Evolutionary conservation across 2,113 vertebrate genomes (phyloP).

Genomic region (Genyomyrus donnyi): DNA sequence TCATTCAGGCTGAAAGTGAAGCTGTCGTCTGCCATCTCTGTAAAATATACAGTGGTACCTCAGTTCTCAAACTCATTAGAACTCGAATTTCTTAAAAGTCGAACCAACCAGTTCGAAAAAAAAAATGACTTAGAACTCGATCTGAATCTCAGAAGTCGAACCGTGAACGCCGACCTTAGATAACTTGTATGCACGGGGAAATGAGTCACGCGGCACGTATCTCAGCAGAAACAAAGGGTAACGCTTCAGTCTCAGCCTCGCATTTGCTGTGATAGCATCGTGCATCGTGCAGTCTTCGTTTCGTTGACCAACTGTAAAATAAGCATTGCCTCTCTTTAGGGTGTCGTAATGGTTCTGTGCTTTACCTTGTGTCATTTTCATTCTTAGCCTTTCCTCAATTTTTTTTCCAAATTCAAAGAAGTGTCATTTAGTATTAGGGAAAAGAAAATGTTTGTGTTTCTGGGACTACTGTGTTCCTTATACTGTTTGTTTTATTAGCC

Average conservation of each 20-base stretch:
- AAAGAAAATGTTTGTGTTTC: slow-evolving; percentile 41
- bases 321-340: slow-evolving; percentile 43
- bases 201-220: too few relatives aligned
- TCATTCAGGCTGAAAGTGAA: background rate
- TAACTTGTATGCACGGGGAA: too few relatives aligned
- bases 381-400: slow-evolving; percentile 41
- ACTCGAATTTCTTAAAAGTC: too few relatives aligned
- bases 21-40: background rate
- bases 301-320: slow-evolving; percentile 36
- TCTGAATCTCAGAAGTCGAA: too few relatives aligned
- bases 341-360: slow-evolving; percentile 49
- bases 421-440: slow-evolving; percentile 16
- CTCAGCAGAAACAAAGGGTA: too few relatives aligned
- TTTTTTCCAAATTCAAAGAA: slow-evolving; percentile 43
- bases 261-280: too few relatives aligned
- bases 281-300: slow-evolving; percentile 23
- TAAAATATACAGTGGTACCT: background rate
- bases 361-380: slow-evolving; percentile 40
- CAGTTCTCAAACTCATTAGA: too few relatives aligned
- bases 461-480: slow-evolving; percentile 43
- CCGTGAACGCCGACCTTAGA: too few relatives aligned
- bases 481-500: slow-evolving; percentile 75
- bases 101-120: too few relatives aligned
- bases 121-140: too few relatives aligned
- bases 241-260: too few relatives aligned